Base-by-base conservation (phyloP, 2,797 vertebrate species). In the Eleutherodactylus coqui region DNA sequence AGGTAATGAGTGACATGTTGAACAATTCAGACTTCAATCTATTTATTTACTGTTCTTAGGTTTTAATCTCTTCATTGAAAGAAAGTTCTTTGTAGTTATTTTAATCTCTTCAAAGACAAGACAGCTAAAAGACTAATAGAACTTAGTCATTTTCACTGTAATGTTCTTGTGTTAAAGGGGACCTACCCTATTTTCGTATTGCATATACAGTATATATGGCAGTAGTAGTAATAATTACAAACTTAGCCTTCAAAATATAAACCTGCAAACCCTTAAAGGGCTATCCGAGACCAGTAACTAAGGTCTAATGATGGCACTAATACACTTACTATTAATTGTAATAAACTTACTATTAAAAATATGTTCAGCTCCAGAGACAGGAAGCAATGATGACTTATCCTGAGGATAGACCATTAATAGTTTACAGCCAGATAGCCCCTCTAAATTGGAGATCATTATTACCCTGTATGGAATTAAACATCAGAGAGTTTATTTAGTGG, bases 81-180 rank as follows among this genome's bases (percentile, higher is more conserved):
- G 38, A 9, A 27, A 58, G 53, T 83, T 62, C 86, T 87, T 83
- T 87, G 81, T 83, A 62, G 81, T 73, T 69, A 76, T 79, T 86
- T 83, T 72, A 79, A 87, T 83, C 86, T 87, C 80, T 75, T 87
- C 64, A 83, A 87, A 79, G 81, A 83, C 49, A 29, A 34, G 79
- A 16, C 64, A 38, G 81, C 64, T 62, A 73, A 82, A 75, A 81
- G 79, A 43, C 38, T n/a, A 72, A 72, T 72, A 43, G 14, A 41
- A 11, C 10, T 24, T 72, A 24, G n/a, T n/a, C 21, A 43, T 72
- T 72, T 43, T 72, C 16, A 43, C 38, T 45, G 67, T 69, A 69
- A 69, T 38, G 38, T 32, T 69, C 29, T 69, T 10, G 38, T 45
- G 69, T 45, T 73, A 73, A 73, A 73, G 69, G 67, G 41, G 24